phyloP scores from a whole-genome alignment of 2,113 vertebrate genomes.

The Nycticebus coucang region DNA sequence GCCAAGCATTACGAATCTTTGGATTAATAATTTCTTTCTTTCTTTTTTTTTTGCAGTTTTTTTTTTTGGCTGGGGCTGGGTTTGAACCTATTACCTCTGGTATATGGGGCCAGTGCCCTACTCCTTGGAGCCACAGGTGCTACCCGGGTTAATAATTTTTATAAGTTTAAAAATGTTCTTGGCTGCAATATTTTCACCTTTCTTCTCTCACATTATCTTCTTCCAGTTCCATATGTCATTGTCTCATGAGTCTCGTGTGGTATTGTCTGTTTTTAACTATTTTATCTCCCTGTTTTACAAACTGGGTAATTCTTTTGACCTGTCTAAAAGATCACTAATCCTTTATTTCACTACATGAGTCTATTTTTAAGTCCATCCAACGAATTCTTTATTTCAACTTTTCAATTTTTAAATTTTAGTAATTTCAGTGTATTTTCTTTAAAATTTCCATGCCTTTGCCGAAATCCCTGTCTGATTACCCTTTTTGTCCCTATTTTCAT shows the following conservation, averaged over 20 bases:
- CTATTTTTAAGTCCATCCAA: background rate
- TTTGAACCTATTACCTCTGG: no score
- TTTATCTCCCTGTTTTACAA: background rate
- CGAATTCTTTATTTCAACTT: background rate
- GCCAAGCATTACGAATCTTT: background rate
- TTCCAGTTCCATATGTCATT: background rate
- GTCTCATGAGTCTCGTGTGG: background rate
- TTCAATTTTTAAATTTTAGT: background rate
- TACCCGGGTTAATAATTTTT: background rate
- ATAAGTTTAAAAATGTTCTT: background rate
- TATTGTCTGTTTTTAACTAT: background rate
- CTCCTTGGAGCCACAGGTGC: no score
- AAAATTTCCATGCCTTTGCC: background rate
- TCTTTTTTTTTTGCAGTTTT: background rate
- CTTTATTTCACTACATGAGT: background rate
- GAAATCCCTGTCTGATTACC: background rate
- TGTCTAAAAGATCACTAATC: background rate
- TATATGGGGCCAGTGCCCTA: no score
- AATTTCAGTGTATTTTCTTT: background rate
- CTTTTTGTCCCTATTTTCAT: background rate
- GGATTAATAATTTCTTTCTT: background rate
- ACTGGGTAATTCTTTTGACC: background rate
- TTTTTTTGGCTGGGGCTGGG: no score
- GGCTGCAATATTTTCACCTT: background rate
- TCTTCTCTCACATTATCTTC: background rate